Percentiles rank a stretch among this genome's conserved stretches.
phyloP scores from a whole-genome alignment of 2,888 invertebrate genomes.

The Cremastinae sp. region DNA sequence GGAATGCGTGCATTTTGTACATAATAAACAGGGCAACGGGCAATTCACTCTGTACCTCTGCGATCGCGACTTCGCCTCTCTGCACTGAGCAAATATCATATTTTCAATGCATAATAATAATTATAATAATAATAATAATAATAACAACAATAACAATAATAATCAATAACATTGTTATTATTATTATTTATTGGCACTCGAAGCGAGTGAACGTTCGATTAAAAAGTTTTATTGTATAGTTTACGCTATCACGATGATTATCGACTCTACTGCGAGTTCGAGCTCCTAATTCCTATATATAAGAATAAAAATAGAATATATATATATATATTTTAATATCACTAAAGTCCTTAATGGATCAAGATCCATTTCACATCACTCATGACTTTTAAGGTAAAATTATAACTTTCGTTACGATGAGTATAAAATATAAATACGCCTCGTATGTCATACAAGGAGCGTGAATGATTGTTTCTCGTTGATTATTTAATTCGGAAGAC shows the following conservation, averaged over 20 bases:
- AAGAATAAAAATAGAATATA: conserved; percentile 4
- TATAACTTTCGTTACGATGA: too few relatives aligned
- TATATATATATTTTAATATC: conserved; percentile 1
- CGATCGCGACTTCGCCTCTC: conserved; percentile 25
- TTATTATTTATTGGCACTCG: conserved; percentile 29
- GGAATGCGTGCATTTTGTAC: conserved; percentile 29
- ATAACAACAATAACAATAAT: too few relatives aligned
- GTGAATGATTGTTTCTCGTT: too few relatives aligned
- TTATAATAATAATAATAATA: too few relatives aligned
- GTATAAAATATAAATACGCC: too few relatives aligned
- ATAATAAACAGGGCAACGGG: not conserved
- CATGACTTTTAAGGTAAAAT: too few relatives aligned
- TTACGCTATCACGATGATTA: conserved; percentile 28
- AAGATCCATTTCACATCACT: too few relatives aligned
- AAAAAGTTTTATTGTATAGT: conserved; percentile 1
- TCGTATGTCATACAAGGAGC: too few relatives aligned
- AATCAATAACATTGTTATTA: not conserved
- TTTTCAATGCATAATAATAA: conserved; percentile 9
- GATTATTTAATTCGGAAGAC: too few relatives aligned
- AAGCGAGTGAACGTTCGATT: conserved; percentile 37
- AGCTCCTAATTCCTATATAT: not conserved
- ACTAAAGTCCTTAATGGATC: not conserved
- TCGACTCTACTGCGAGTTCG: too few relatives aligned
- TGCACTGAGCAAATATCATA: conserved; percentile 31
- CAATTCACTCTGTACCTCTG: conserved; percentile 6